Evolutionary conservation across 2,888 invertebrate genomes (phyloP).

Genomic region (Merodon equestris): DNA sequence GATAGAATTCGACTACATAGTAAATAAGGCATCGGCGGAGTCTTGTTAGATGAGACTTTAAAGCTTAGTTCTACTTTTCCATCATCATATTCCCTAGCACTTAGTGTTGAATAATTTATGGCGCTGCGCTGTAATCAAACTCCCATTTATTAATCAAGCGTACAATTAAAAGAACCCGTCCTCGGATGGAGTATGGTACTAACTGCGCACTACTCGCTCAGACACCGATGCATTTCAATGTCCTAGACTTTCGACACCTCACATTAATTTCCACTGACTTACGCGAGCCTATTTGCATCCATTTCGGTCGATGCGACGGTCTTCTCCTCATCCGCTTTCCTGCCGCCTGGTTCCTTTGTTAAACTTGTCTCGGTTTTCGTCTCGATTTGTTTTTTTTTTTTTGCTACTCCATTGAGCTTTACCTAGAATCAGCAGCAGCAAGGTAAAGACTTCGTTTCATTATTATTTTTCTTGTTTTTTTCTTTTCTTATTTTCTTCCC

Average conservation of each 20-base stretch:
- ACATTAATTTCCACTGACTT: conserved; percentile 32
- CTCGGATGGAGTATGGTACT: too few relatives aligned
- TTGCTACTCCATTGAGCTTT: conserved; percentile 3
- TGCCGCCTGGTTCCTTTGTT: too few relatives aligned
- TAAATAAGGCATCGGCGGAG: too few relatives aligned
- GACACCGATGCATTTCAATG: conserved; percentile 28
- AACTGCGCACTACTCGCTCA: too few relatives aligned
- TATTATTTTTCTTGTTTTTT: conserved; percentile 26
- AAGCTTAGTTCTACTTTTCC: too few relatives aligned
- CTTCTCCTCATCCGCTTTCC: background rate
- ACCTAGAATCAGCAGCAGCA: conserved; percentile 1
- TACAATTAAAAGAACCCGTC: too few relatives aligned
- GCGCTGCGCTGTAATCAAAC: too few relatives aligned
- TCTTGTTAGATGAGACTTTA: too few relatives aligned
- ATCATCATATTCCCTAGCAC: too few relatives aligned
- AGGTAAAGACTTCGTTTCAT: conserved; percentile 12
- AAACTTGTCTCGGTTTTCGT: conserved; percentile 12
- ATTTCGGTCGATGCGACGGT: background rate
- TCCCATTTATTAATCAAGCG: too few relatives aligned
- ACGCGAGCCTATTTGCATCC: conserved; percentile 12
- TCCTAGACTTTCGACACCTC: conserved; percentile 42
- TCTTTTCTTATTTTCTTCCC: conserved; percentile 29
- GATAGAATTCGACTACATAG: too few relatives aligned
- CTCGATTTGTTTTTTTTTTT: conserved; percentile 4
- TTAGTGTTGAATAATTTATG: too few relatives aligned